These are phyloP conservation scores for Paralichthys olivaceus DNA, from an alignment of 2,113 vertebrate genomes.

Conservation along the genomic window DNA sequence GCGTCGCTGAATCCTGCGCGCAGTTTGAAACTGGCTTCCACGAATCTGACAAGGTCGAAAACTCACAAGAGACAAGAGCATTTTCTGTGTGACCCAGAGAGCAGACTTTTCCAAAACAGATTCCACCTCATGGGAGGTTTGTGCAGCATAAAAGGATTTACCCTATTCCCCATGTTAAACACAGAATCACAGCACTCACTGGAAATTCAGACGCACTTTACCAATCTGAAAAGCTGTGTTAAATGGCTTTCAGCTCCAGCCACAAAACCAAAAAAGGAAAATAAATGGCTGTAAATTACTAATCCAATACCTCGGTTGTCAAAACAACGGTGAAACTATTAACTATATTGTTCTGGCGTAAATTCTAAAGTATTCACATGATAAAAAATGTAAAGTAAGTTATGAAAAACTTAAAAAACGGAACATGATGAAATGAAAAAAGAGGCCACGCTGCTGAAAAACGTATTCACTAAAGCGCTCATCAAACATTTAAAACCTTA, in stretches of 20 bases:
- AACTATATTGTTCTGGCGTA: not conserved
- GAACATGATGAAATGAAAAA: not conserved
- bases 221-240: conserved; percentile 24
- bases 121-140: conserved; percentile 49
- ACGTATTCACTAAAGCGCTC: conserved; percentile 15
- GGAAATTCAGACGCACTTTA: conserved; percentile 20
- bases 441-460: not conserved
- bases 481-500: conserved; percentile 40
- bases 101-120: conserved; percentile 55
- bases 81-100: conserved; percentile 44
- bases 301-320: not conserved
- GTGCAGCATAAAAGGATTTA: conserved; percentile 51
- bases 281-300: not conserved
- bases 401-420: not conserved
- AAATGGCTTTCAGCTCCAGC: conserved; percentile 11
- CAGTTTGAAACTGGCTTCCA: conserved; percentile 62
- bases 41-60: conserved; percentile 54
- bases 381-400: not conserved
- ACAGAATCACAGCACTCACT: conserved; percentile 43
- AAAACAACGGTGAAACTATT: not conserved
- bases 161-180: conserved; percentile 48
- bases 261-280: not conserved
- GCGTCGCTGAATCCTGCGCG: conserved; percentile 25
- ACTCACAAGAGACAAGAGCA: conserved; percentile 43
- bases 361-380: not conserved